Percentiles rank a stretch among this genome's conserved stretches.
Evolutionary conservation across 23 tunicate species (phyloP).

Genomic region (Corella eumyota): DNA sequence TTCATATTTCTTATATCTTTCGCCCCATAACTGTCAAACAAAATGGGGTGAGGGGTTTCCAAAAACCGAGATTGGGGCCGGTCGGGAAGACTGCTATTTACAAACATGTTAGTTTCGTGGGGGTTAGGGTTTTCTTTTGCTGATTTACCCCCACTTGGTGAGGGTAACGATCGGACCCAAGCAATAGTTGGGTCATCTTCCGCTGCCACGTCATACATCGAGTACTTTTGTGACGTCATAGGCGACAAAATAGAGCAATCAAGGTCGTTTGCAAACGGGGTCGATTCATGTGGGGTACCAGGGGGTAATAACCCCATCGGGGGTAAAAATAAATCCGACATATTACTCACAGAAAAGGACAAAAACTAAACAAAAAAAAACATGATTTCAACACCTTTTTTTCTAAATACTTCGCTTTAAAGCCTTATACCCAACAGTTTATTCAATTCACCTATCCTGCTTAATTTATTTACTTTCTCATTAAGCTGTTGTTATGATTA

Average conservation of each 20-base stretch:
- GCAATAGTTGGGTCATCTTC: slow-evolving; percentile 59
- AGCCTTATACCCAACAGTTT: too few species aligned
- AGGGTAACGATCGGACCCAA: slow-evolving; percentile 75
- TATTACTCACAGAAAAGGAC: too few species aligned
- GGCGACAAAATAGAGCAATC: background rate
- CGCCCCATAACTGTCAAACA: background rate
- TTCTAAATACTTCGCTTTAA: too few species aligned
- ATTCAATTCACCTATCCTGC: too few species aligned
- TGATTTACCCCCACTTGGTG: slow-evolving; percentile 15
- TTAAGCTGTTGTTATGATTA: too few species aligned
- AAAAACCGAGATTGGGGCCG: slow-evolving; percentile 12
- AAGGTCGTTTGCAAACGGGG: background rate
- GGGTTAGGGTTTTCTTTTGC: background rate
- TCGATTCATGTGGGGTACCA: background rate
- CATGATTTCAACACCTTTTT: too few species aligned
- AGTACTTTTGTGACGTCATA: slow-evolving; percentile 2
- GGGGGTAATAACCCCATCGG: slow-evolving; percentile 75
- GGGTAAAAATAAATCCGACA: slow-evolving; percentile 63
- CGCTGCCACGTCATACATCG: slow-evolving; percentile 17
- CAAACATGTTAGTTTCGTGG: slow-evolving; percentile 1
- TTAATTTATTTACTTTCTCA: too few species aligned
- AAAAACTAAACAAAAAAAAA: too few species aligned
- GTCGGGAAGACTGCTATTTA: background rate
- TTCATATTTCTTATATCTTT: too few species aligned
- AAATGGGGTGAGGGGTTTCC: slow-evolving; percentile 11